Evolutionary conservation across 1,140 invertebrate species (phyloP), one percentile per base, ranked within the genome.

Genomic region (Scaptomyza montana): DNA sequence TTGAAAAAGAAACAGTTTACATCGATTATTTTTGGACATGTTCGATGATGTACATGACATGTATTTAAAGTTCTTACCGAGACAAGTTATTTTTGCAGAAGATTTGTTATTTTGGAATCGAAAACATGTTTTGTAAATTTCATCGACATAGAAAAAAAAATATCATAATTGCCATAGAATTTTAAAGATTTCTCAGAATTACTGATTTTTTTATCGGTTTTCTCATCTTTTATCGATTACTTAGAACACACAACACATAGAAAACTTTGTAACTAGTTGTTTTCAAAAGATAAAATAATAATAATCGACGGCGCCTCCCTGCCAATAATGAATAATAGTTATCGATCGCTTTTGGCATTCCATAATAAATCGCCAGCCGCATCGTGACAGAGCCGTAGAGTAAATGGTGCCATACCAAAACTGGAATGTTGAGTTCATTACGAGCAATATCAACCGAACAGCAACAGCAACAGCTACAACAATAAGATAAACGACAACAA

Each of bases 341-440:
- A 73, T 73, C 70, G 70, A 68, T 73, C 70, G 70, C 65, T 73
- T 45, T 73, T 73, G 65, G 70, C 70, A 73, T 73, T 73, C 70
- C 70, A 73, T 62, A 68, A 73, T 73, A 73, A 73, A 73, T 73
- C 64, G 70, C 70, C 13, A 36, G 64, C 45, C 56, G 70, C 70
- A 73, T 74, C 72, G 72, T 74, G 72, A 74, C 72, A 74, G 51
- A 64, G 72, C 72, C 67, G 53, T 47, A 70, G 66, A 74, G 72
- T 33, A 74, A 70, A 69, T 59, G 71, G 66, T 69, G 72, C 72
- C 67, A 74, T 71, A 61, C 62, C 59, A 51, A 80, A 86, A 81
- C 78, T 86, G 81, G 74, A 86, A 86, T 86, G 82, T 78, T 71
- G 66, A 49, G 81, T 74, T 80, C 80, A 85, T 85, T 82, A 80